A percentile compares a stretch with the other conserved stretches of the same genome.
phyloP scores from a whole-genome alignment of 2,888 invertebrate genomes.

The Drosophila birchii region DNA sequence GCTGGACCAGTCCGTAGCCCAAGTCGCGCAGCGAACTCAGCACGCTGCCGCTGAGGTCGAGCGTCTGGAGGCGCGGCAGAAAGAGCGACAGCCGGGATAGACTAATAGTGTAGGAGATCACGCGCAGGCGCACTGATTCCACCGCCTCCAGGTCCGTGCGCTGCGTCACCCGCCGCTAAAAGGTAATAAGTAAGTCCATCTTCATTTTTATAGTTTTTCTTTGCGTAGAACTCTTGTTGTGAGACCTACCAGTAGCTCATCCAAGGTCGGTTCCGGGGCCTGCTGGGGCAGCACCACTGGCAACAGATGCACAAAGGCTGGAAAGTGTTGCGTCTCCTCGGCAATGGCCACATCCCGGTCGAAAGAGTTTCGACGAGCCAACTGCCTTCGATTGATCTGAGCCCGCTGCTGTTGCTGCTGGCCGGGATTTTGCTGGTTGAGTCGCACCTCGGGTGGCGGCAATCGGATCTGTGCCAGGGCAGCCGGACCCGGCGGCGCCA shows the following conservation, averaged over 20 bases:
- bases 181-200: not conserved
- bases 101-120: slow-evolving; percentile 88
- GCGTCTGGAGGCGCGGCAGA: slow-evolving; percentile 87
- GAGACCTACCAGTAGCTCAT: slow-evolving; percentile 86
- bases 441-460: slow-evolving; percentile 53
- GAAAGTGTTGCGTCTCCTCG: slow-evolving; percentile 80
- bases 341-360: slow-evolving; percentile 77
- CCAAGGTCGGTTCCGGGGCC: slow-evolving; percentile 87
- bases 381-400: slow-evolving; percentile 45
- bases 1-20: slow-evolving; percentile 87
- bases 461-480: slow-evolving; percentile 59
- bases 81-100: slow-evolving; percentile 88
- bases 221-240: not conserved
- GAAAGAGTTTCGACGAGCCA: slow-evolving; percentile 61
- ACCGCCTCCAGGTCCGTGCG: slow-evolving; percentile 85
- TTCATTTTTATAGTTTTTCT: not conserved
- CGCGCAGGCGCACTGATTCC: slow-evolving; percentile 87
- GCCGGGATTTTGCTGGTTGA: slow-evolving; percentile 29
- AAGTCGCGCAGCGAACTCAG: slow-evolving; percentile 89
- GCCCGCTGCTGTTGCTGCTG: slow-evolving; percentile 45
- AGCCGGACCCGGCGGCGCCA: slow-evolving; percentile 57
- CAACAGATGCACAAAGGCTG: slow-evolving; percentile 84
- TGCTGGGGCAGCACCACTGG: slow-evolving; percentile 85
- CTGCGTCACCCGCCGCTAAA: slow-evolving; percentile 84
- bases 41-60: slow-evolving; percentile 89